These are phyloP conservation scores for Cyrtorhinus lividipennis DNA, from an alignment of 1,140 invertebrate genomes.

Conservation along the genomic window DNA sequence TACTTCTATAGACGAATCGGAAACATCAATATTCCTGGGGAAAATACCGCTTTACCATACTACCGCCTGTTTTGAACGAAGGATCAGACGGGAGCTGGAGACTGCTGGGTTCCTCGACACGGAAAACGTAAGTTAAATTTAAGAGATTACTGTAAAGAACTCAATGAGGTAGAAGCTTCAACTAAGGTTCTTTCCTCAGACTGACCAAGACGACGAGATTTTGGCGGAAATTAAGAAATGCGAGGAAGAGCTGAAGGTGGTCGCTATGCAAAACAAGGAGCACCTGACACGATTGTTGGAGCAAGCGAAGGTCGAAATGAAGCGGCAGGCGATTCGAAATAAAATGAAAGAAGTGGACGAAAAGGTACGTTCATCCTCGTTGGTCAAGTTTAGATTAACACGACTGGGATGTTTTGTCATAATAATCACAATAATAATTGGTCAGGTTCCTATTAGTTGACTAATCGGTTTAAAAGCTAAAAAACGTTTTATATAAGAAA, in stretches of 20 bases:
- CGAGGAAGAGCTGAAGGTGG: conserved; percentile 56
- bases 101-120: conserved; percentile 70
- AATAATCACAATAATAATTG: conserved; percentile 37
- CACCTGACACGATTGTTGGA: conserved; percentile 45
- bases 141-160: not conserved
- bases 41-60: conserved; percentile 24
- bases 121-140: conserved; percentile 40
- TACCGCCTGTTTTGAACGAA: conserved; percentile 44
- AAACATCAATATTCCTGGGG: conserved; percentile 13
- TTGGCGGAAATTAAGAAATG: conserved; percentile 69
- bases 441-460: conserved; percentile 34
- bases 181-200: not conserved
- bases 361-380: conserved; percentile 50
- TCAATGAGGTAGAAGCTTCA: not conserved
- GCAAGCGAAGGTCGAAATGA: conserved; percentile 46
- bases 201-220: conserved; percentile 64
- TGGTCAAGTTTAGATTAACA: conserved; percentile 28
- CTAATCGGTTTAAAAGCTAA: conserved; percentile 22
- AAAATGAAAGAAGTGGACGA: conserved; percentile 52
- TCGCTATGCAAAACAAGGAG: conserved; percentile 52
- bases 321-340: conserved; percentile 48
- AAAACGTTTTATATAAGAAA: too few relatives aligned
- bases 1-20: conserved; percentile 27
- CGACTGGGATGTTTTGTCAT: conserved; percentile 33
- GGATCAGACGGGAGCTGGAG: conserved; percentile 70